Conservation (phyloP, 2,797 vertebrate species). For the Tadarida brasiliensis region DNA sequence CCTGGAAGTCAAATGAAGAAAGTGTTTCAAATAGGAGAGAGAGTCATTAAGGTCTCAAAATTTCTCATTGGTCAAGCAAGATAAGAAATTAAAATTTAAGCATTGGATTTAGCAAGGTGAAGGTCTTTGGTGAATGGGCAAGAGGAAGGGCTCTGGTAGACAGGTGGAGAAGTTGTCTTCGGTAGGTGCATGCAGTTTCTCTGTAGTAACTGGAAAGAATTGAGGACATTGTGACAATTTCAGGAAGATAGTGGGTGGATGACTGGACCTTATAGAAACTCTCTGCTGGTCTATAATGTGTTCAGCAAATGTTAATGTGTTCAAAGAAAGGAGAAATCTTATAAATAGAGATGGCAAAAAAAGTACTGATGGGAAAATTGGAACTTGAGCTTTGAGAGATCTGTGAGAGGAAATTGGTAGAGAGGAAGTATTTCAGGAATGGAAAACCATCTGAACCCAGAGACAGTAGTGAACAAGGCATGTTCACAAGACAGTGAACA, state of each 20-base stretch:
- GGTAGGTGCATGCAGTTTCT: not conserved
- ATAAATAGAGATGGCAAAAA: not conserved
- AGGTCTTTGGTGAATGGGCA: not conserved
- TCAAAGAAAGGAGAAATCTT: conserved; percentile 5
- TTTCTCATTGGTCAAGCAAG: not conserved
- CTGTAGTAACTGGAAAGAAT: not conserved
- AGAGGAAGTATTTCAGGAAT: conserved; percentile 22
- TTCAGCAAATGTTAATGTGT: not conserved
- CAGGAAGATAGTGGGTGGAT: not conserved
- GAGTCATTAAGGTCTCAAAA: not conserved
- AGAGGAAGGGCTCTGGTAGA: not conserved
- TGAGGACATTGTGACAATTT: not conserved
- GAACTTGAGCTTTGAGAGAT: conserved; percentile 39
- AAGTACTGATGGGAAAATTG: not conserved
- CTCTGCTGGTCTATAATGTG: not conserved
- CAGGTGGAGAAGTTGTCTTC: not conserved
- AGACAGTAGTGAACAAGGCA: not conserved
- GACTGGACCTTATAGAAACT: not conserved
- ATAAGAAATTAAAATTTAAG: not conserved
- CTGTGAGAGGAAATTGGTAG: not conserved
- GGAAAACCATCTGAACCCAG: not conserved
- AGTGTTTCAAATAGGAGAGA: conserved; percentile 4
- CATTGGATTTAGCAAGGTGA: not conserved
- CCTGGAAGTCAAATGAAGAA: not conserved
- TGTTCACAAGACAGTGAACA: not conserved